phyloP scores from a whole-genome alignment of 2,797 vertebrate species.

The Balearica regulorum region DNA sequence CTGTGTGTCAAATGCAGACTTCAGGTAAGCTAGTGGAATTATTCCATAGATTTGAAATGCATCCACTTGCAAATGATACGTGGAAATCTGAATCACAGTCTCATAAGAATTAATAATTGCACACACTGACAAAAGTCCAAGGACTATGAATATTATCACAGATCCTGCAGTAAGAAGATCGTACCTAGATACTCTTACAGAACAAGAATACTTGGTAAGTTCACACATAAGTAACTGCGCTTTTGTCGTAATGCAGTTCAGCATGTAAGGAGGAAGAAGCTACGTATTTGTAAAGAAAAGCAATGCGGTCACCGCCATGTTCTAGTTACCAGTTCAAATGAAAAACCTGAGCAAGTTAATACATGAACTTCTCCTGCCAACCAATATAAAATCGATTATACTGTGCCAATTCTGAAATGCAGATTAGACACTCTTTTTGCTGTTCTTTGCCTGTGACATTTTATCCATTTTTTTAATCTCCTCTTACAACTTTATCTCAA shows the following conservation, averaged over 20 bases:
- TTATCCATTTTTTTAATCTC: constrained; percentile 52
- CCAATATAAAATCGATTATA: background rate
- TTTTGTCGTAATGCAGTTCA: background rate
- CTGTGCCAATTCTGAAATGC: constrained; percentile 8
- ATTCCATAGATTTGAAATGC: background rate
- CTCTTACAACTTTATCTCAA: constrained; percentile 57
- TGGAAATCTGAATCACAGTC: background rate
- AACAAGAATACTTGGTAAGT: background rate
- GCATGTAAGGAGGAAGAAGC: background rate
- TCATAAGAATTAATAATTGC: background rate
- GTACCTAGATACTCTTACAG: background rate
- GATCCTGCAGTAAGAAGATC: background rate
- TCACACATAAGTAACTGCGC: background rate
- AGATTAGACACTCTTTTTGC: background rate
- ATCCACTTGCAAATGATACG: background rate
- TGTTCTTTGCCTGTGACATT: constrained; percentile 30
- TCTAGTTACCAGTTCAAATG: background rate
- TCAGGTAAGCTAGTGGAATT: background rate
- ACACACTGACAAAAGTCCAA: background rate
- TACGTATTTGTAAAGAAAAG: background rate
- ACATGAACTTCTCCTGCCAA: background rate
- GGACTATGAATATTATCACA: background rate
- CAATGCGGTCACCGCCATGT: background rate
- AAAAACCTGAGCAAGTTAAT: background rate
- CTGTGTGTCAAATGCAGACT: background rate